phyloP scores from a whole-genome alignment of 2,888 invertebrate species.

The Troides helena region DNA sequence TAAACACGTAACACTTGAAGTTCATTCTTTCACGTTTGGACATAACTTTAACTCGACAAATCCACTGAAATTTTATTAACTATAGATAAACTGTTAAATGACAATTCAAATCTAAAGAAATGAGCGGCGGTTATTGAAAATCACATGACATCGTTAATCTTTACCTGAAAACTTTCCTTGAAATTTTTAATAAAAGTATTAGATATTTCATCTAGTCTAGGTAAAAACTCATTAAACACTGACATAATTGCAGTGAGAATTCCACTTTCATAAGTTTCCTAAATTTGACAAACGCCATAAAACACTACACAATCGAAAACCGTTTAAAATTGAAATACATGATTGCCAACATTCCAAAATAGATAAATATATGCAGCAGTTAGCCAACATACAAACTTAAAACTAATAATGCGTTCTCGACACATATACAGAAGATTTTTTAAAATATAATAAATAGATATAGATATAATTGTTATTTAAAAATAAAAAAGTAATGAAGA shows the following conservation, averaged over 20 bases:
- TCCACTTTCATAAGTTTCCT: constrained; percentile 50
- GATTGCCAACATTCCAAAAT: constrained; percentile 46
- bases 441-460: too few species aligned
- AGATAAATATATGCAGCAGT: not conserved
- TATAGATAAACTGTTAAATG: constrained; percentile 5
- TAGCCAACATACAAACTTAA: not conserved
- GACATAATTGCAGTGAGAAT: constrained; percentile 63
- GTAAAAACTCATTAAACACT: constrained; percentile 64
- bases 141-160: constrained; percentile 29
- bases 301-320: constrained; percentile 65
- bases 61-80: constrained; percentile 21
- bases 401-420: too few species aligned
- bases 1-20: constrained; percentile 35
- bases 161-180: constrained; percentile 66
- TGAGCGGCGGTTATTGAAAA: constrained; percentile 21
- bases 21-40: constrained; percentile 2
- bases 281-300: constrained; percentile 61
- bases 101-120: constrained; percentile 1
- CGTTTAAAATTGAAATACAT: constrained; percentile 70
- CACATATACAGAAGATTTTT: too few species aligned
- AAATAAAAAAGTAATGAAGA: too few species aligned
- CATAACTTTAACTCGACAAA: not conserved
- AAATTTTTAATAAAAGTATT: constrained; percentile 49
- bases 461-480: too few species aligned
- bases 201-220: constrained; percentile 61